These are phyloP conservation scores for Holothuria glaberrima DNA, from an alignment of 35 echinoderm and acorn worm genomes.

Conservation along the genomic window DNA sequence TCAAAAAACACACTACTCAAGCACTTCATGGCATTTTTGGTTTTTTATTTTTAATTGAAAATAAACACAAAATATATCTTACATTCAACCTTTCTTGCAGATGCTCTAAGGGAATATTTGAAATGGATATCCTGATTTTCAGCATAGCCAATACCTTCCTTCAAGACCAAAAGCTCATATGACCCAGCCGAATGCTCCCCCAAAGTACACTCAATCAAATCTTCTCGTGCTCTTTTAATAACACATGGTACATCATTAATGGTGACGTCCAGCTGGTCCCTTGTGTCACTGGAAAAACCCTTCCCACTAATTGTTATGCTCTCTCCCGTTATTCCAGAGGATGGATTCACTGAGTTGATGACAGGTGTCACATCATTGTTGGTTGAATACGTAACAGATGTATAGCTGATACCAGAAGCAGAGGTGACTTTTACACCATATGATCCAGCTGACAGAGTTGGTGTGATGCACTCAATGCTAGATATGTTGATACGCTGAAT, in stretches of 20 bases:
- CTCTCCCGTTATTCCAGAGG: slow-evolving; percentile 64
- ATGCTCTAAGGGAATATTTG: slow-evolving; percentile 65
- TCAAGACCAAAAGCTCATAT: slow-evolving; percentile 59
- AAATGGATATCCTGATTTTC: slow-evolving; percentile 34
- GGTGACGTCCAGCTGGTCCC: slow-evolving; percentile 61
- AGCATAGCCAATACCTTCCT: neutral
- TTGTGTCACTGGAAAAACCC: slow-evolving; percentile 44
- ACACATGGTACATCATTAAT: slow-evolving; percentile 75
- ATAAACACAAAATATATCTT: neutral
- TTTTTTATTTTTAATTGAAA: no score
- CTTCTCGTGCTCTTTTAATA: slow-evolving; percentile 48
- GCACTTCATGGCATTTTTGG: no score
- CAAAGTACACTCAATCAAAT: slow-evolving; percentile 65
- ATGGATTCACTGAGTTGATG: slow-evolving; percentile 63
- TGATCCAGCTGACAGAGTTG: slow-evolving; percentile 36
- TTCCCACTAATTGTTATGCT: slow-evolving; percentile 79
- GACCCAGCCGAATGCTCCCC: slow-evolving; percentile 72
- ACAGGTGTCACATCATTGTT: slow-evolving; percentile 64
- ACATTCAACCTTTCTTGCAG: slow-evolving; percentile 65
- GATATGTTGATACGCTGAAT: slow-evolving; percentile 78
- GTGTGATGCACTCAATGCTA: slow-evolving; percentile 70
- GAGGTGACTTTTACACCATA: slow-evolving; percentile 67
- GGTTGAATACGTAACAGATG: slow-evolving; percentile 49
- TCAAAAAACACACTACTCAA: no score
- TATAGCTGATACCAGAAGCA: slow-evolving; percentile 32